Conservation (phyloP, 2,888 invertebrate species). For the Cactoblastis cactorum region DNA sequence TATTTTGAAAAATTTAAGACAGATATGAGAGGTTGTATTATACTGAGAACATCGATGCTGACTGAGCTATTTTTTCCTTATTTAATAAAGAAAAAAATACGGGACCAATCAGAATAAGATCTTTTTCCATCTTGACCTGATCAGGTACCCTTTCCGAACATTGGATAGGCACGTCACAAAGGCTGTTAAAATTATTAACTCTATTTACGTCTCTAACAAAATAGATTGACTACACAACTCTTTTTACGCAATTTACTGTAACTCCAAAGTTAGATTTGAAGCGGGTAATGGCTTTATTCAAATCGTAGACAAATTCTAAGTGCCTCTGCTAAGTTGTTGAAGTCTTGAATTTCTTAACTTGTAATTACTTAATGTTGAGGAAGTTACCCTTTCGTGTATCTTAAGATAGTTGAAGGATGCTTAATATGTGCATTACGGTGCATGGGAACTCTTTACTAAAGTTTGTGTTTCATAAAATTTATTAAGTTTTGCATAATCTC, state of each 20-base stretch:
- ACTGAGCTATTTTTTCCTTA: too few species aligned
- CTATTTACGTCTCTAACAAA: too few species aligned
- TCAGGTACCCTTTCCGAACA: too few species aligned
- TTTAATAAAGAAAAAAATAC: too few species aligned
- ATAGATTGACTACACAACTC: background rate
- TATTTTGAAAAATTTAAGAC: too few species aligned
- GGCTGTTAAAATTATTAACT: too few species aligned
- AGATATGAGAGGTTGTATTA: too few species aligned
- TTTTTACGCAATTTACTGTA: background rate
- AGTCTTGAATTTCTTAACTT: conserved; percentile 53
- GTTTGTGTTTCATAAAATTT: background rate
- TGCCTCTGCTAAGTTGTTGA: conserved; percentile 33
- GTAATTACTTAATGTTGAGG: conserved; percentile 52
- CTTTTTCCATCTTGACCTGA: too few species aligned
- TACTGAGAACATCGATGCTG: too few species aligned
- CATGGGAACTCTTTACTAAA: background rate
- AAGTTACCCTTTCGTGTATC: conserved; percentile 38
- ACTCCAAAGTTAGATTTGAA: background rate
- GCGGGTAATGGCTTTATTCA: conserved; percentile 6
- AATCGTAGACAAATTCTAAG: conserved; percentile 43
- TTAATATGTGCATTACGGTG: conserved; percentile 7
- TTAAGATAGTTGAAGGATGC: conserved; percentile 17
- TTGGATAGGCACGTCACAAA: too few species aligned
- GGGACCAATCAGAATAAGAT: too few species aligned
- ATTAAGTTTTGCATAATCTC: conserved; percentile 5